These are phyloP conservation scores for Phoxinus dragarum DNA, from an alignment of 2,797 vertebrate genomes.

Conservation along the genomic window DNA sequence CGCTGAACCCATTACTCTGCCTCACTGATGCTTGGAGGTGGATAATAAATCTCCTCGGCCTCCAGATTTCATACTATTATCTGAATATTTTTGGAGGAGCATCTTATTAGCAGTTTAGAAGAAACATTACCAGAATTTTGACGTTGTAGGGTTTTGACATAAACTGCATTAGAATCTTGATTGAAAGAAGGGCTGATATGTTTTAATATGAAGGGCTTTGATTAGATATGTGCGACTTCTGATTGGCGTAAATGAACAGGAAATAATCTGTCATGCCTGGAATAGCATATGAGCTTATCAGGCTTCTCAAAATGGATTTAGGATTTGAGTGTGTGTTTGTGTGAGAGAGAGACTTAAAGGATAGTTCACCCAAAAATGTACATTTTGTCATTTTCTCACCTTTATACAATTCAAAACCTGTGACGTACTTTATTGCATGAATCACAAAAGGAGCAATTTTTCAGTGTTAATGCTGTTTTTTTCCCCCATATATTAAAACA, in stretches of 20 bases:
- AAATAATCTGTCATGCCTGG: conserved; percentile 46
- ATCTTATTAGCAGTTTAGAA: conserved; percentile 10
- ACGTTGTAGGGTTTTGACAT: background rate
- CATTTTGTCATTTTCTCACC: background rate
- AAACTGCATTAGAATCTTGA: conserved; percentile 15
- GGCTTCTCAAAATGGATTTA: conserved; percentile 49
- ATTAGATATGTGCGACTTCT: conserved; percentile 30
- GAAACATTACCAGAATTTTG: background rate
- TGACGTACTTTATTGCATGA: background rate
- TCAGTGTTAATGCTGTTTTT: background rate
- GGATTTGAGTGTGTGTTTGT: background rate
- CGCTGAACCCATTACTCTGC: conserved; percentile 33
- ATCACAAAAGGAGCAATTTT: background rate
- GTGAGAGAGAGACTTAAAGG: conserved; percentile 1
- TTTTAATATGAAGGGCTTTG: conserved; percentile 22
- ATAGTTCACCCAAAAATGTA: background rate
- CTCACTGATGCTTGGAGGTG: conserved; percentile 3
- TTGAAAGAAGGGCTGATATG: conserved; percentile 9
- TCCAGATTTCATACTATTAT: conserved; percentile 11
- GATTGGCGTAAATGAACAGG: conserved; percentile 11
- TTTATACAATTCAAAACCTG: background rate
- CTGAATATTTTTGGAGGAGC: background rate
- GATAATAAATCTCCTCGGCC: conserved; percentile 12
- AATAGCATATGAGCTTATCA: conserved; percentile 47
- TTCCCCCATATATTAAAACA: background rate